phyloP scores from a whole-genome alignment of 2,888 invertebrate genomes.

The Bhutanitis thaidina region DNA sequence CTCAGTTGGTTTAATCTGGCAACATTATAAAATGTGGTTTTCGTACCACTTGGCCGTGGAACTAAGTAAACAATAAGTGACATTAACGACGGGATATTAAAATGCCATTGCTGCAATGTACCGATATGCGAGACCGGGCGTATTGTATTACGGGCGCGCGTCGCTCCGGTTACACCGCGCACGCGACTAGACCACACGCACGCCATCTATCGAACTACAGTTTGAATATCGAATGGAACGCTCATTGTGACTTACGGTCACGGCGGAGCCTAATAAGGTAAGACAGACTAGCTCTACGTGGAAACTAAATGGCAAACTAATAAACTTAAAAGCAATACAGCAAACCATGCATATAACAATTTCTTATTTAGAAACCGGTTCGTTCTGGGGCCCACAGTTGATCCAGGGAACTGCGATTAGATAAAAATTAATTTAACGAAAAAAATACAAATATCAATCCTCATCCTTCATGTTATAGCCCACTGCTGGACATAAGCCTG shows the following conservation, averaged over 20 bases:
- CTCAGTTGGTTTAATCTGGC: slow-evolving; percentile 6
- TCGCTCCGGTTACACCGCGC: slow-evolving; percentile 75
- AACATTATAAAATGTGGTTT: slow-evolving; percentile 41
- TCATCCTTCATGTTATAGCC: no score
- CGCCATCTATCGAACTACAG: slow-evolving; percentile 62
- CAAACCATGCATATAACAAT: slow-evolving; percentile 16
- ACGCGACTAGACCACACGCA: slow-evolving; percentile 78
- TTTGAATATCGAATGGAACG: slow-evolving; percentile 49
- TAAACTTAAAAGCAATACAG: slow-evolving; percentile 12
- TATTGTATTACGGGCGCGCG: slow-evolving; percentile 77
- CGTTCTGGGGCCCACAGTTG: no score
- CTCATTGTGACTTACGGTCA: slow-evolving; percentile 25
- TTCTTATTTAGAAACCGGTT: slow-evolving; percentile 11
- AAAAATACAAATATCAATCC: no score
- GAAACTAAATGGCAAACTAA: slow-evolving; percentile 19
- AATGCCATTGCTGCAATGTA: slow-evolving; percentile 74
- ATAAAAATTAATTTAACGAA: no score
- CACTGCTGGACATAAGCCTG: no score
- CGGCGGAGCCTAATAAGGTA: slow-evolving; percentile 22
- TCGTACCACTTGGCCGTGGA: slow-evolving; percentile 49
- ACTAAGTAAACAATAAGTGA: slow-evolving; percentile 74
- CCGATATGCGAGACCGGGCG: slow-evolving; percentile 68
- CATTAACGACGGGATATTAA: slow-evolving; percentile 70
- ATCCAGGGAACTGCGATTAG: no score
- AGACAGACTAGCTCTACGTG: slow-evolving; percentile 16